A percentile compares a stretch with the other conserved stretches of the same genome.
Conservation (phyloP, 1,140 invertebrate species). For the Ectropis grisescens region DNA sequence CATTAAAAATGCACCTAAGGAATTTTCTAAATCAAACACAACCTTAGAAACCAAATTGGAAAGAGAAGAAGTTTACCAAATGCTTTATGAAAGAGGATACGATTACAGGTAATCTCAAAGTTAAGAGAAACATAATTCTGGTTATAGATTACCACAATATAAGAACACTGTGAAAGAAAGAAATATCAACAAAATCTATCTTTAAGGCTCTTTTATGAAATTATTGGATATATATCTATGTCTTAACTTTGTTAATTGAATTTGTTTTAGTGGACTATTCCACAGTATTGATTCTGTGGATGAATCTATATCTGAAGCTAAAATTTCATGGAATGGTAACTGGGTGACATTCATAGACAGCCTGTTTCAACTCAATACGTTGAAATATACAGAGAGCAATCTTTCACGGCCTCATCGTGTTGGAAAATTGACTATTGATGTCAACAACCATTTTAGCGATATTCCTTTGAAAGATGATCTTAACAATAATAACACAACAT, state of each 20-base stretch:
- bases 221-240: no score
- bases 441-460: constrained; percentile 5
- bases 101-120: constrained; percentile 17
- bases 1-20: no score
- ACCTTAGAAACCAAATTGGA: constrained; percentile 1
- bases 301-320: constrained; percentile 10
- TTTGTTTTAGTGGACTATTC: constrained; percentile 28
- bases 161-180: no score
- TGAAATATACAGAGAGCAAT: constrained; percentile 10
- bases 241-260: no score
- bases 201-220: no score
- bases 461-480: background rate
- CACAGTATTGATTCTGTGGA: constrained; percentile 14
- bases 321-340: constrained; percentile 19
- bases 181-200: no score
- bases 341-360: constrained; percentile 30
- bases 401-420: constrained; percentile 11
- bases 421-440: constrained; percentile 13
- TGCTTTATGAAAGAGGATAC: constrained; percentile 14
- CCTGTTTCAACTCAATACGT: constrained; percentile 21
- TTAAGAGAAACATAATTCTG: no score
- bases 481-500: no score
- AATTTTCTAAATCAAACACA: no score
- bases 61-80: constrained; percentile 11
- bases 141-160: no score